Evolutionary conservation across 2,888 invertebrate genomes (phyloP), one percentile per base, ranked within the genome.

Genomic region (Galeruca laticollis): DNA sequence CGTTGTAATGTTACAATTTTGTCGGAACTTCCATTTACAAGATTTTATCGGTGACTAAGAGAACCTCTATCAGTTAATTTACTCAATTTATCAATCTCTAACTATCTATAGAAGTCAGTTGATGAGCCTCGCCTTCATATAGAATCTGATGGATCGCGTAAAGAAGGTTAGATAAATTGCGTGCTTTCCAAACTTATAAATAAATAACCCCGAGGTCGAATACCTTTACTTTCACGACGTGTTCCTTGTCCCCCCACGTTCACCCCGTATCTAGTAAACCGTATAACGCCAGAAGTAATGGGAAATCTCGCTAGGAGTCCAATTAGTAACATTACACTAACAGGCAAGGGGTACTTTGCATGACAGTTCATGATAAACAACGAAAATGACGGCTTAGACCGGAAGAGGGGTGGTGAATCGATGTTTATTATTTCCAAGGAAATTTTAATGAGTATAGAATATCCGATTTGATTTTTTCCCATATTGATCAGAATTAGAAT

Each of bases 301-400:
- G 75, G 65, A 75, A 76, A 77, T 76, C 71, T 73, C 70, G 62
- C 71, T 64, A 68, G 63, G 73, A 43, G 52, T 66, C 68, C 76
- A 78, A 79, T 79, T 79, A 77, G 78, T 76, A 75, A 77, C 75
- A 66, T 76, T 78, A 78, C 73, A 73, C 71, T 60, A n/a, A 33
- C 10, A 35, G 56, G 31, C 65, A 43, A 65, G 62, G 68, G 68
- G 68, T 61, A 66, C 68, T 57, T 74, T 68, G 71, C 72, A 72
- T 71, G 74, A 52, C 63, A 68, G 63, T 33, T 40, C 60, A 71
- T 71, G 68, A 70, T 62, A 68, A 52, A 70, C 54, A 66, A 66
- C 37, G 21, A 66, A 56, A 47, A 56, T 56, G 43, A 63, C 43
- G 54, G 33, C 15, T 13, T 62, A 49, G 62, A 35, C 33, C 15